A percentile compares a stretch with the other conserved stretches of the same genome.
phyloP scores from a whole-genome alignment of 2,888 invertebrate species.

The Calliopum simillimum region DNA sequence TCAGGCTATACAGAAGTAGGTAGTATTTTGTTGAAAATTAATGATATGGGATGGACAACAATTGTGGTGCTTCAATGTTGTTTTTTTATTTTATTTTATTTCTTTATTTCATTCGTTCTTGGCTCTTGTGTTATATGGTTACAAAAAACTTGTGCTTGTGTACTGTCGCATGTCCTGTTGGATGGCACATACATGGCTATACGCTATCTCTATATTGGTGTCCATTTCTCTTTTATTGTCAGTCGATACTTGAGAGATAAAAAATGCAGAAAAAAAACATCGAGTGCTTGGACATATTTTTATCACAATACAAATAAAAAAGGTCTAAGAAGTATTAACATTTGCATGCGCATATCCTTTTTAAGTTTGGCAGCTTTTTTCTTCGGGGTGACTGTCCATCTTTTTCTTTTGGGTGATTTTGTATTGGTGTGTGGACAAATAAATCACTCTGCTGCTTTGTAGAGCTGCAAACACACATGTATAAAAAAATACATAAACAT shows the following conservation, averaged over 20 bases:
- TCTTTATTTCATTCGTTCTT: background rate
- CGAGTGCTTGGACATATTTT: slow-evolving; percentile 27
- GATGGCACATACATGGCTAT: background rate
- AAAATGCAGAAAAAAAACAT: slow-evolving; percentile 25
- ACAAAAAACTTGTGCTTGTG: slow-evolving; percentile 1
- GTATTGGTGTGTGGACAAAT: slow-evolving; percentile 12
- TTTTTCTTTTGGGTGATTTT: background rate
- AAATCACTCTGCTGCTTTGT: slow-evolving; percentile 23
- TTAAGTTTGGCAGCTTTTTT: slow-evolving; percentile 16
- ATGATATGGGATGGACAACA: slow-evolving; percentile 36
- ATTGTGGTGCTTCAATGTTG: slow-evolving; percentile 10
- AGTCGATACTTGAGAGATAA: slow-evolving; percentile 34
- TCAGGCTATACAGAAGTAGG: slow-evolving; percentile 4
- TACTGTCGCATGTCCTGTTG: slow-evolving; percentile 20
- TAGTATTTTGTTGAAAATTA: slow-evolving; percentile 30
- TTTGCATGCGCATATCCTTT: slow-evolving; percentile 37
- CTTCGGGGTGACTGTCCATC: background rate
- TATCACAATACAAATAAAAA: slow-evolving; percentile 19
- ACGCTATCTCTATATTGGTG: slow-evolving; percentile 14
- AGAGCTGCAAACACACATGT: slow-evolving; percentile 6
- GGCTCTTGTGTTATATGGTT: too few relatives aligned
- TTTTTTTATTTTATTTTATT: background rate
- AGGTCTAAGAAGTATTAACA: slow-evolving; percentile 12
- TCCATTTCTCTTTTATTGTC: slow-evolving; percentile 29
- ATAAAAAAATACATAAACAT: background rate